phyloP scores from a whole-genome alignment of 2,113 vertebrate species.

The Hydrolagus affinis region DNA sequence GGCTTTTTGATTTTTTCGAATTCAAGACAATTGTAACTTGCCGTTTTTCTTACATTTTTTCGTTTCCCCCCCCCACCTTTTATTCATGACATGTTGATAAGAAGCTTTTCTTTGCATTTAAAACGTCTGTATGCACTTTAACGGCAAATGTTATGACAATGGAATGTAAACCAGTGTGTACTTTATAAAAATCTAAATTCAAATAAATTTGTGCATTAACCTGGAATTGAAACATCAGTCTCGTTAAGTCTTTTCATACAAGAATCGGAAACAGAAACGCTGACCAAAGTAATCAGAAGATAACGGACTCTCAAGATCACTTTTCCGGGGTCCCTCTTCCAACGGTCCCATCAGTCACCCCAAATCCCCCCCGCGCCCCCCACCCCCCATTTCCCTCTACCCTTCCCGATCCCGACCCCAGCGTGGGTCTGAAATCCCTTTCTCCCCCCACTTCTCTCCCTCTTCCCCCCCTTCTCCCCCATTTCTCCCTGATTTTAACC shows the following conservation, averaged over 20 bases:
- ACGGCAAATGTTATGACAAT: constrained; percentile 36
- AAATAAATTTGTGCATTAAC: constrained; percentile 48
- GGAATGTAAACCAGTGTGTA: constrained; percentile 41
- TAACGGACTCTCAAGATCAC: no score
- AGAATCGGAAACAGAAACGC: no score
- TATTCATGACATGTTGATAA: constrained; percentile 31
- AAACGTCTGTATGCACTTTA: constrained; percentile 45
- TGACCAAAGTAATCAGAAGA: no score
- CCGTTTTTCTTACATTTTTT: constrained; percentile 9
- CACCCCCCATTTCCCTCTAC: not conserved
- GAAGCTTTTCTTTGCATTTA: constrained; percentile 34
- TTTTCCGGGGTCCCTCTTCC: no score
- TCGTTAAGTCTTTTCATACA: not conserved
- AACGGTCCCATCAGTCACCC: no score
- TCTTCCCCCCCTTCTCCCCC: constrained; percentile 29
- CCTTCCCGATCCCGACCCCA: no score
- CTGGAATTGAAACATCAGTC: constrained; percentile 24
- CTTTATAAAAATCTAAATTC: constrained; percentile 41
- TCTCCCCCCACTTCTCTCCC: constrained; percentile 33
- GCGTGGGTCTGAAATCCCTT: no score
- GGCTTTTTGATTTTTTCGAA: constrained; percentile 8
- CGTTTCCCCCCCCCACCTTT: not conserved
- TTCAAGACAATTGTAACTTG: not conserved
- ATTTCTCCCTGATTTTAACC: no score
- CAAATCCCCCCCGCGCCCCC: no score